Conservation (phyloP, 2,113 vertebrate species). For the Platichthys stellatus region DNA sequence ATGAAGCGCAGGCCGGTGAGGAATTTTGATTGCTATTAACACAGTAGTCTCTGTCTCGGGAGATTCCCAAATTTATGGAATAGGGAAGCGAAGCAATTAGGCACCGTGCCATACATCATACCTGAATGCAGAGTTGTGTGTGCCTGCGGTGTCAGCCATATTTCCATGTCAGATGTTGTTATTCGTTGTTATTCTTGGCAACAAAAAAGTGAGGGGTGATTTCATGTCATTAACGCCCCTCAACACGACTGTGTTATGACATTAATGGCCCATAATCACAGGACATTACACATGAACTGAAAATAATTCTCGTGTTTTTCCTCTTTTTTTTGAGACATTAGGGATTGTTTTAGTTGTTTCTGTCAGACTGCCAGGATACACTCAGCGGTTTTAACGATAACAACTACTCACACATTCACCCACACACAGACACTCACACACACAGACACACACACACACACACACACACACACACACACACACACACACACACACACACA, state of each 20-base stretch:
- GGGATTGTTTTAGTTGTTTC: slow-evolving; percentile 28
- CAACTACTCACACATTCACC: slow-evolving; percentile 10
- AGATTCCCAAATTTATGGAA: slow-evolving; percentile 59
- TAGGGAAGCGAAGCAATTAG: slow-evolving; percentile 58
- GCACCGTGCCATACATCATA: slow-evolving; percentile 51
- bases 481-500: background rate
- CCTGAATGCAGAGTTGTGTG: slow-evolving; percentile 54
- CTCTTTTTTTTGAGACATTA: slow-evolving; percentile 17
- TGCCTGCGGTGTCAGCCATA: slow-evolving; percentile 38
- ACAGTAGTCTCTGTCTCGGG: slow-evolving; percentile 50
- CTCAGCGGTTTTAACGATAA: slow-evolving; percentile 32
- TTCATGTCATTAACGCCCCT: slow-evolving; percentile 51
- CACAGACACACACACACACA: slow-evolving; percentile 2
- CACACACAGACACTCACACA: background rate
- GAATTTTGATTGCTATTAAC: slow-evolving; percentile 59
- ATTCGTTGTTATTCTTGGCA: slow-evolving; percentile 68
- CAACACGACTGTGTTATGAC: slow-evolving; percentile 50
- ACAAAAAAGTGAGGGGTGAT: slow-evolving; percentile 49
- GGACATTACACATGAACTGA: slow-evolving; percentile 50
- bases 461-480: slow-evolving; percentile 6
- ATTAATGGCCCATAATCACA: slow-evolving; percentile 67
- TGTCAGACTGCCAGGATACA: slow-evolving; percentile 42
- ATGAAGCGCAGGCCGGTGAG: slow-evolving; percentile 21
- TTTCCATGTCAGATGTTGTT: slow-evolving; percentile 57
- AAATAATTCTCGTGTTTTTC: slow-evolving; percentile 46